Evolutionary conservation across 2,888 invertebrate species (phyloP).

Genomic region (Nebria brevicollis): DNA sequence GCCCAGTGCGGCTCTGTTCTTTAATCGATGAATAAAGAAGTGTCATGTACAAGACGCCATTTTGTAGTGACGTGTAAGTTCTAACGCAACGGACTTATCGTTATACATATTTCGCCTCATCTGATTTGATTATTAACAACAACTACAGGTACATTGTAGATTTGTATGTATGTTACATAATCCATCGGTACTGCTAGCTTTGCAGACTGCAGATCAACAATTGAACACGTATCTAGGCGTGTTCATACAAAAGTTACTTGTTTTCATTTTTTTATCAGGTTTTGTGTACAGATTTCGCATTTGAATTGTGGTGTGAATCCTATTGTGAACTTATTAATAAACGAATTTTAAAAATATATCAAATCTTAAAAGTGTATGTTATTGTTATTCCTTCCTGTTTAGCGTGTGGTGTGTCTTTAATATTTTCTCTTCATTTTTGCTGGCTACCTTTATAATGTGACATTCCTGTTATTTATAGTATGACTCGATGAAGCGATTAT

Average conservation of each 20-base stretch:
- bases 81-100: conserved; percentile 42
- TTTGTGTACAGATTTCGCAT: conserved; percentile 6
- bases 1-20: not conserved
- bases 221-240: not conserved
- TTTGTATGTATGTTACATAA: not conserved
- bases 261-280: not conserved
- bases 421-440: not conserved
- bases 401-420: conserved; percentile 29
- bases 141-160: not conserved
- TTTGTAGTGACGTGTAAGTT: conserved; percentile 45
- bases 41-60: conserved; percentile 34
- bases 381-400: conserved; percentile 39
- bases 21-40: not conserved
- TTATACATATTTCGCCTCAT: conserved; percentile 10
- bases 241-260: not conserved
- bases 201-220: not conserved
- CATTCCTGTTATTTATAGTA: too few species aligned
- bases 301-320: conserved; percentile 34
- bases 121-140: conserved; percentile 9
- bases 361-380: conserved; percentile 35
- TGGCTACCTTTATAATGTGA: too few species aligned
- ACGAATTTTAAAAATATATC: not conserved
- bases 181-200: not conserved
- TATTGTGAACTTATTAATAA: conserved; percentile 38
- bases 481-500: too few species aligned